Evolutionary conservation across 2,797 vertebrate genomes (phyloP).

Genomic region (Mormyrops boulengeri): DNA sequence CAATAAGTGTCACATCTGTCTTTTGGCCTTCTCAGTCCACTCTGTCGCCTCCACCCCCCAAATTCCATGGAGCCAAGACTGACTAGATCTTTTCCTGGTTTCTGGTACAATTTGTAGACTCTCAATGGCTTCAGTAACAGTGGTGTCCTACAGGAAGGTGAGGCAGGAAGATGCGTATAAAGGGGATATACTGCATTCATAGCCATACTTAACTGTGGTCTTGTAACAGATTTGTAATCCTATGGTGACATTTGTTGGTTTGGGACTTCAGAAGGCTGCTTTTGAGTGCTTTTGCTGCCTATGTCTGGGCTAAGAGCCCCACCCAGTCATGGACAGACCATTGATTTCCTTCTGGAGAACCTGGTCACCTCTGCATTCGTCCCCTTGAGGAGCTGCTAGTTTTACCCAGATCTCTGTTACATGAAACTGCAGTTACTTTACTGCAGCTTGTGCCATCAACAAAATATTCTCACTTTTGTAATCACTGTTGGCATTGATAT

Average conservation of each 20-base stretch:
- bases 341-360: not conserved
- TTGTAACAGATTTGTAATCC: constrained; percentile 25
- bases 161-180: not conserved
- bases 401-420: constrained; percentile 5
- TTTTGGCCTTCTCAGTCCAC: constrained; percentile 30
- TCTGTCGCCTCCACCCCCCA: not conserved
- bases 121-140: not conserved
- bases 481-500: constrained; percentile 22
- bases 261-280: constrained; percentile 41
- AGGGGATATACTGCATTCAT: constrained; percentile 28
- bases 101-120: not conserved
- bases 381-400: not conserved
- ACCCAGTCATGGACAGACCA: constrained; percentile 19
- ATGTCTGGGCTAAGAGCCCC: constrained; percentile 20
- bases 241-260: constrained; percentile 31
- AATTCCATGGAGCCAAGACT: constrained; percentile 9
- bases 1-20: constrained; percentile 85
- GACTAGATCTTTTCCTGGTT: not conserved
- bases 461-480: constrained; percentile 41
- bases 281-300: constrained; percentile 33
- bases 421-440: constrained; percentile 13
- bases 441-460: constrained; percentile 48
- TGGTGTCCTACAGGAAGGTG: not conserved
- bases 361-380: not conserved
- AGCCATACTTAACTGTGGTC: constrained; percentile 40